A percentile compares a stretch with the other conserved stretches of the same genome.
phyloP scores from a whole-genome alignment of 2,797 vertebrate genomes.

The Peromyscus eremicus region DNA sequence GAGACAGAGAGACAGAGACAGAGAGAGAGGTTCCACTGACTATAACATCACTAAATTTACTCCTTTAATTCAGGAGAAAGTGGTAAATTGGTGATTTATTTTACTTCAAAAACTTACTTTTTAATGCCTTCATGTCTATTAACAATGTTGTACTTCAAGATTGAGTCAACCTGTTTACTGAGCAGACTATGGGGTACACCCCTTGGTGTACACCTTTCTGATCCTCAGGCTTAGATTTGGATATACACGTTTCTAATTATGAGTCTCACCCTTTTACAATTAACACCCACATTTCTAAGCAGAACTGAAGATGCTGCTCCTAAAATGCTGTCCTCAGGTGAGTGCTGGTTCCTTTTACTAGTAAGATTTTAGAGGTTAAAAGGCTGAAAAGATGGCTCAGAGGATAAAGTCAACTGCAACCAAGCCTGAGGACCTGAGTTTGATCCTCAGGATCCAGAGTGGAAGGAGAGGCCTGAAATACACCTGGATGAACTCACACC shows the following conservation, averaged over 20 bases:
- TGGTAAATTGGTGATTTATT: neutral
- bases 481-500: neutral
- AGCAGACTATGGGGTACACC: neutral
- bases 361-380: neutral
- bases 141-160: neutral
- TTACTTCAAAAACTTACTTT: neutral
- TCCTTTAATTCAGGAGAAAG: neutral
- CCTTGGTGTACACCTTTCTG: neutral
- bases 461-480: neutral
- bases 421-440: neutral
- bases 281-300: neutral
- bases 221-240: neutral
- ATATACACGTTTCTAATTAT: neutral
- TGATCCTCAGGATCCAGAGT: neutral
- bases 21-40: neutral
- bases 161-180: neutral
- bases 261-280: neutral
- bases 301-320: neutral
- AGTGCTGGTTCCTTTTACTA: conserved; percentile 30
- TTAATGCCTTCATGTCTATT: neutral
- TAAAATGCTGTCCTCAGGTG: neutral
- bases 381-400: neutral
- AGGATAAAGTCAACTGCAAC: neutral
- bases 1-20: no score
- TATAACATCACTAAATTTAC: neutral